These are phyloP conservation scores for Pegea sp. DNA, from an alignment of 23 tunicate species.

Conservation along the genomic window DNA sequence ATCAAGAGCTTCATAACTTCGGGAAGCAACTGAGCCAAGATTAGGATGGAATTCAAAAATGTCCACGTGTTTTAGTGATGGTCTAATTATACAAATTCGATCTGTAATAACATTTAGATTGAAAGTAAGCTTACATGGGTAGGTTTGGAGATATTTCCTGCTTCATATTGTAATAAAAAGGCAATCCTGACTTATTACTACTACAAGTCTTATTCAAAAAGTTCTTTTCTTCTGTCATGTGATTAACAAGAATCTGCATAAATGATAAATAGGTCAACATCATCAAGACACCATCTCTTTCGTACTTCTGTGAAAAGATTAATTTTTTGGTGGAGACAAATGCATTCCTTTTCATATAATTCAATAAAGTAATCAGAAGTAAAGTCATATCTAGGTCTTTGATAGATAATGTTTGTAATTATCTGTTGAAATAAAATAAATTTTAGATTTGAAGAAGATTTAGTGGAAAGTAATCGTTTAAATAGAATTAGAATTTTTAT, in stretches of 20 bases:
- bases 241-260: constrained; percentile 34
- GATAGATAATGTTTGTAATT: constrained; percentile 43
- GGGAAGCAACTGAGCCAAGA: constrained; percentile 26
- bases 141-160: constrained; percentile 42
- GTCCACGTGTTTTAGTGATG: constrained; percentile 45
- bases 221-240: constrained; percentile 35
- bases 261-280: not conserved
- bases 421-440: constrained; percentile 14
- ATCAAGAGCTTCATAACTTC: constrained; percentile 21
- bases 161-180: constrained; percentile 11
- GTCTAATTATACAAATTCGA: constrained; percentile 24
- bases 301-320: constrained; percentile 28
- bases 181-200: constrained; percentile 39
- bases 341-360: constrained; percentile 40
- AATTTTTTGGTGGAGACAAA: constrained; percentile 41
- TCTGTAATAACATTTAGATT: no score
- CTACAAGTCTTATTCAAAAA: constrained; percentile 12
- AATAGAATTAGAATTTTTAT: no score
- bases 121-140: constrained; percentile 14
- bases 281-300: not conserved
- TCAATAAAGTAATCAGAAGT: constrained; percentile 52
- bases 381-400: constrained; percentile 66
- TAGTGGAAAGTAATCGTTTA: no score
- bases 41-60: constrained; percentile 75
- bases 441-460: not conserved